Conservation (phyloP, 2,797 vertebrate species). For the Amazona finschi region DNA sequence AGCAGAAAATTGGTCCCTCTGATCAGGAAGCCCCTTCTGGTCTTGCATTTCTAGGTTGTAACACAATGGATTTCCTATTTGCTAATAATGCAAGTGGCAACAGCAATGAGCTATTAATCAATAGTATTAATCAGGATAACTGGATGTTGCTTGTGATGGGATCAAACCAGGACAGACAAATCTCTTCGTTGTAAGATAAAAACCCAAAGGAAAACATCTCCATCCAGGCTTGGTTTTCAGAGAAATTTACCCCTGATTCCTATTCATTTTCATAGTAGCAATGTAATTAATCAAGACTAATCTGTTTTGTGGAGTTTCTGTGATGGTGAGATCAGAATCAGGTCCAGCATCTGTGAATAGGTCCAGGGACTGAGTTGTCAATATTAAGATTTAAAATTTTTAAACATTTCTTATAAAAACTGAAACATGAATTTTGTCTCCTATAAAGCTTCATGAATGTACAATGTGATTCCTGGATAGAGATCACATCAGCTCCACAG, state of each 20-base stretch:
- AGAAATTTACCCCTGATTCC: not conserved
- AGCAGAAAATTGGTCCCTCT: not conserved
- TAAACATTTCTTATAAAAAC: not conserved
- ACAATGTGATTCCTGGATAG: not conserved
- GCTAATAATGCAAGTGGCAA: not conserved
- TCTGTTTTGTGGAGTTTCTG: not conserved
- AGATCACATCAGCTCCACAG: constrained; percentile 9
- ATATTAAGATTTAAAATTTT: not conserved
- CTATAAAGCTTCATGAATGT: not conserved
- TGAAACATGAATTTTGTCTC: not conserved
- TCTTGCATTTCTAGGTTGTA: not conserved
- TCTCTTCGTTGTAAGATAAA: not conserved
- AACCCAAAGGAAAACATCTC: not conserved
- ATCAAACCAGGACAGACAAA: not conserved
- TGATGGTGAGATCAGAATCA: not conserved
- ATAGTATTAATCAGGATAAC: not conserved
- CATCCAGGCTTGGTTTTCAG: not conserved
- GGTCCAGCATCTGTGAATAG: not conserved
- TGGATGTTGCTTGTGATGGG: not conserved
- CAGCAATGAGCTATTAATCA: not conserved
- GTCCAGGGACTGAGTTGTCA: not conserved
- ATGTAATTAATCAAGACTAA: not conserved
- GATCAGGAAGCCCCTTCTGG: not conserved
- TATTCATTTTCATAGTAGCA: not conserved
- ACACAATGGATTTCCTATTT: not conserved